These are phyloP conservation scores for Stenolophus ochropezus DNA, from an alignment of 2,888 invertebrate species.

Conservation along the genomic window DNA sequence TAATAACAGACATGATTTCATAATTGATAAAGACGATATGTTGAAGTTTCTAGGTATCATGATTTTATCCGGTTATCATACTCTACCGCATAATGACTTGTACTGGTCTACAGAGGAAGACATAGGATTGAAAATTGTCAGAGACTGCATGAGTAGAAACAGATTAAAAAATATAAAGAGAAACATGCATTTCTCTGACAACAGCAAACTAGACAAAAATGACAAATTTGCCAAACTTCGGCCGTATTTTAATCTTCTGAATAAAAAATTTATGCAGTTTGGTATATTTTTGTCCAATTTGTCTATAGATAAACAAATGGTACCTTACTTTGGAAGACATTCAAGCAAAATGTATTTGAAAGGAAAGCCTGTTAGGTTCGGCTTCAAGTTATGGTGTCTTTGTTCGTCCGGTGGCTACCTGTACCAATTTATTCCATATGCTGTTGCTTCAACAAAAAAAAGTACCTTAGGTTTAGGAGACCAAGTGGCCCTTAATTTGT, in stretches of 20 bases:
- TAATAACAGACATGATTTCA: constrained; percentile 36
- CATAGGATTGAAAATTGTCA: not conserved
- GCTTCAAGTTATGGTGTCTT: constrained; percentile 61
- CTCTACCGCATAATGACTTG: not conserved
- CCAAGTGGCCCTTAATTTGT: not conserved
- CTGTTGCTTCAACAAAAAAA: constrained; percentile 44
- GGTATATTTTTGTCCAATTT: constrained; percentile 61
- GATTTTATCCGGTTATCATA: constrained; percentile 29
- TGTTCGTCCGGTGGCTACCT: constrained; percentile 61
- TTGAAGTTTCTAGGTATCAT: constrained; percentile 18
- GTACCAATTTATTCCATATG: constrained; percentile 62
- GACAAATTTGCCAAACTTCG: constrained; percentile 62
- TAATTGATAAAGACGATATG: not conserved
- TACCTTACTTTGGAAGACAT: constrained; percentile 63
- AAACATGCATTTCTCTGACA: constrained; percentile 54
- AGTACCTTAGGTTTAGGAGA: constrained; percentile 11
- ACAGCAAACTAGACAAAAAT: constrained; percentile 54
- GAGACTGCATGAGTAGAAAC: constrained; percentile 1
- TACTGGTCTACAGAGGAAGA: constrained; percentile 19
- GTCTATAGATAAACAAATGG: constrained; percentile 62
- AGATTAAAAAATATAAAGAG: constrained; percentile 5
- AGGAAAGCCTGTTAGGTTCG: constrained; percentile 63
- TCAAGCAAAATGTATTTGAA: constrained; percentile 62
- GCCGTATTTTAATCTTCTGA: constrained; percentile 53
- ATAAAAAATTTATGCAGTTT: constrained; percentile 58